Percentiles rank a stretch among this genome's conserved stretches.
phyloP scores from a whole-genome alignment of 1,140 invertebrate species.

The Apocrypta bakeri region DNA sequence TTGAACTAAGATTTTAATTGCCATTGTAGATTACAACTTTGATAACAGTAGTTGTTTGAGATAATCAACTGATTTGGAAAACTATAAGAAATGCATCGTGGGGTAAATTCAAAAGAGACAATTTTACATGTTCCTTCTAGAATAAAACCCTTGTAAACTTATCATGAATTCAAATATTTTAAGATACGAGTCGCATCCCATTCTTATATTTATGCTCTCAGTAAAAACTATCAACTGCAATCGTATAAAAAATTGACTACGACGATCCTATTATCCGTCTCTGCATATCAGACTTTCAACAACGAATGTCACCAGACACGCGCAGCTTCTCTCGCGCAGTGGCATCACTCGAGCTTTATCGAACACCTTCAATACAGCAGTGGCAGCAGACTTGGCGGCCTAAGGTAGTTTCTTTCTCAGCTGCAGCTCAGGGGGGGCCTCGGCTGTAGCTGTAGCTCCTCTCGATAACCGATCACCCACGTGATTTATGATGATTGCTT shows the following conservation, averaged over 20 bases:
- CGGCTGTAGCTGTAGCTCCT: neutral
- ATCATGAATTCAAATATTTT: too few relatives aligned
- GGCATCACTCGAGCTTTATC: constrained; percentile 7
- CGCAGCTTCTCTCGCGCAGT: neutral
- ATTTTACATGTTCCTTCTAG: too few relatives aligned
- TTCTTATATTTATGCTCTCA: too few relatives aligned
- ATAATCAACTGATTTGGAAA: neutral
- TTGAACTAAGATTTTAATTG: neutral
- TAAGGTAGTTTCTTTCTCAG: constrained; percentile 25
- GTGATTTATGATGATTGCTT: constrained; percentile 61
- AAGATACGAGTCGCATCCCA: too few relatives aligned
- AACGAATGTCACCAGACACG: neutral
- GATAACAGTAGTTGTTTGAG: neutral
- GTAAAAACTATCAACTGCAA: neutral
- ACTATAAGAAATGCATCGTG: neutral
- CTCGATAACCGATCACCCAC: constrained; percentile 54
- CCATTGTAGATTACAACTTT: neutral
- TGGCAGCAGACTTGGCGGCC: neutral
- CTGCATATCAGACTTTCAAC: neutral
- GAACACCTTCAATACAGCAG: neutral
- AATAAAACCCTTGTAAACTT: too few relatives aligned
- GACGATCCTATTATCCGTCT: neutral
- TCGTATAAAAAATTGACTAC: neutral
- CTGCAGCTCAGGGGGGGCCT: neutral
- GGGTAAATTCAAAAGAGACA: too few relatives aligned